A percentile compares a stretch with the other conserved stretches of the same genome.
Evolutionary conservation across 2,888 invertebrate species (phyloP).

Genomic region (Bombyx huttoni): DNA sequence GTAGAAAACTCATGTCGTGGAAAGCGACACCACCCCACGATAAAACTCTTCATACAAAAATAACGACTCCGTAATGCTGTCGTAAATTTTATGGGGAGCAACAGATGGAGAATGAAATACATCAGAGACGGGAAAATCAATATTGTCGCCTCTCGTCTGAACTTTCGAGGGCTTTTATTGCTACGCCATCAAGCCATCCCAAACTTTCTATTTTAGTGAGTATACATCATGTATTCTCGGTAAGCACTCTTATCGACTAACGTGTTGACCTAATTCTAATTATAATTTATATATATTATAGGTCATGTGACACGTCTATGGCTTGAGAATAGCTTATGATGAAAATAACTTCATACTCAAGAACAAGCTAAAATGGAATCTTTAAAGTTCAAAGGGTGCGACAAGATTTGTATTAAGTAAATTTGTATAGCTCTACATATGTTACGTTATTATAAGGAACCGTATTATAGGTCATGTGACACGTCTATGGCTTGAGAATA

Average conservation of each 20-base stretch:
- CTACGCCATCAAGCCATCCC: constrained; percentile 26
- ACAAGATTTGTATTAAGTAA: too few species aligned
- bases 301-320: too few species aligned
- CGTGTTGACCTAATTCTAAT: background rate
- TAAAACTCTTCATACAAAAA: constrained; percentile 67
- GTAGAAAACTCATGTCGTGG: constrained; percentile 38
- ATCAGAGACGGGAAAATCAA: constrained; percentile 58
- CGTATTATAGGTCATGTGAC: too few species aligned
- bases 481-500: too few species aligned
- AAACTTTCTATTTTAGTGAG: constrained; percentile 8
- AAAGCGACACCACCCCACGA: constrained; percentile 37
- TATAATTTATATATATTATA: background rate
- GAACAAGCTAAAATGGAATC: too few species aligned
- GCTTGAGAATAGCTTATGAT: too few species aligned
- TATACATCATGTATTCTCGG: background rate
- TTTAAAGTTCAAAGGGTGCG: too few species aligned
- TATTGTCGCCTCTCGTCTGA: constrained; percentile 51
- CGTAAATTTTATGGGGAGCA: constrained; percentile 70
- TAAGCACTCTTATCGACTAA: background rate
- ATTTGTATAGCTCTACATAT: too few species aligned
- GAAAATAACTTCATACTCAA: too few species aligned
- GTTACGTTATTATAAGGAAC: too few species aligned
- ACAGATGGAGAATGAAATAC: constrained; percentile 68
- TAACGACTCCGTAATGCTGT: constrained; percentile 63
- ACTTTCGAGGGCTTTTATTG: constrained; percentile 44